phyloP scores from a whole-genome alignment of 1,140 invertebrate species.

The Colletes latitarsis region DNA sequence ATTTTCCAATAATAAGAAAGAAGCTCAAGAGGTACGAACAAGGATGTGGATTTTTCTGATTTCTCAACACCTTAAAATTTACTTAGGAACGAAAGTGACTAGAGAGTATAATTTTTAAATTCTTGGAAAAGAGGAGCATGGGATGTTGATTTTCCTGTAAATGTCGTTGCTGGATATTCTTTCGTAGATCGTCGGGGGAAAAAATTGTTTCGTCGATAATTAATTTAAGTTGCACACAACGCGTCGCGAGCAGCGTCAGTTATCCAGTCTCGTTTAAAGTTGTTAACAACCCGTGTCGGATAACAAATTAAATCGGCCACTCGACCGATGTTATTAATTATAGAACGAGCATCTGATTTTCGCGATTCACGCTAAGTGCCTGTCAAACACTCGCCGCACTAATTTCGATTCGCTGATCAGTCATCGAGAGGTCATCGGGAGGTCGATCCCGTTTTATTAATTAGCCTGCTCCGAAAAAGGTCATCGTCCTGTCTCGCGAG shows the following conservation, averaged over 20 bases:
- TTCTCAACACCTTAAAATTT: no score
- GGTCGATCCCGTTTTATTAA: not conserved
- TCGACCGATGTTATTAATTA: constrained; percentile 18
- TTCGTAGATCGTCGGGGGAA: no score
- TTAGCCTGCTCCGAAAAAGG: not conserved
- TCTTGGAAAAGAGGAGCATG: no score
- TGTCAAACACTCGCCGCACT: constrained; percentile 8
- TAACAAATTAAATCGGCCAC: constrained; percentile 3
- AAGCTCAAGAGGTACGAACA: no score
- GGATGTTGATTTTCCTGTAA: no score
- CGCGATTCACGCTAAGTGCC: not conserved
- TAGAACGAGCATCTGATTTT: not conserved
- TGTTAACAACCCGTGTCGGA: constrained; percentile 3
- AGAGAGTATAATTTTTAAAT: no score
- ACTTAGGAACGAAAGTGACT: no score
- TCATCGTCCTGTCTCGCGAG: not conserved
- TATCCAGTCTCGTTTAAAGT: constrained; percentile 26
- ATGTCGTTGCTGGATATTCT: no score
- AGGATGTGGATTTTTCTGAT: no score
- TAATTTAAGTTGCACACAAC: constrained; percentile 1
- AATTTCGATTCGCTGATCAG: constrained; percentile 11
- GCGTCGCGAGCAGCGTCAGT: not conserved
- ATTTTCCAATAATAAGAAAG: no score
- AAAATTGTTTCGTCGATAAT: not conserved
- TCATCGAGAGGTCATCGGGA: no score